Evolutionary conservation across 2,888 invertebrate genomes (phyloP).

Genomic region (Calameuta filiformis): DNA sequence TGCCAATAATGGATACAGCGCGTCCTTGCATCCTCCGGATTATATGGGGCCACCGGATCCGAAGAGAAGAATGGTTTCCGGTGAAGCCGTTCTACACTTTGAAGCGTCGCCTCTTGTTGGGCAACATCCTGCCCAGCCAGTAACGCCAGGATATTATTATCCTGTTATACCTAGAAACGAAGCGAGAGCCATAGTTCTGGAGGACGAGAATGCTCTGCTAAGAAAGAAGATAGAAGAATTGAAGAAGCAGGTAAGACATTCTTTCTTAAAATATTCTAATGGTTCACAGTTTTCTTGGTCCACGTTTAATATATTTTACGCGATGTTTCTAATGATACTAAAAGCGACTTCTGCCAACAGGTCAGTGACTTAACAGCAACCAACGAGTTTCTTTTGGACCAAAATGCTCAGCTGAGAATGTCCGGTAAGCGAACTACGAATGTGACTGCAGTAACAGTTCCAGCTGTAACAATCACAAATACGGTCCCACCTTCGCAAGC

Average conservation of each 20-base stretch:
- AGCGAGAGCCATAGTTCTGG: conserved; percentile 68
- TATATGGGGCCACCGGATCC: conserved; percentile 60
- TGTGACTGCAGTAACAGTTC: conserved; percentile 70
- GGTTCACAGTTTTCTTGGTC: not conserved
- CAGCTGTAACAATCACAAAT: conserved; percentile 72
- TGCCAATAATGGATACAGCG: conserved; percentile 50
- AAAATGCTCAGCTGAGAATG: conserved; percentile 78
- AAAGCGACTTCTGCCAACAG: conserved; percentile 45
- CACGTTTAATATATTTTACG: not conserved
- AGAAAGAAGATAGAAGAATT: conserved; percentile 77
- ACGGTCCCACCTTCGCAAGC: conserved; percentile 68
- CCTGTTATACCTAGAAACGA: conserved; percentile 62
- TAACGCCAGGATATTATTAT: conserved; percentile 58
- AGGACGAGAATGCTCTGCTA: conserved; percentile 77
- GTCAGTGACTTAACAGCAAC: conserved; percentile 79
- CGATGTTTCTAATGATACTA: conserved; percentile 3
- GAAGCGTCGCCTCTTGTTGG: conserved; percentile 58
- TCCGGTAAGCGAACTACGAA: conserved; percentile 70
- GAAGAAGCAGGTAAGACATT: conserved; percentile 72
- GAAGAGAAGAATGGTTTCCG: conserved; percentile 57
- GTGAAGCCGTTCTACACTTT: conserved; percentile 59
- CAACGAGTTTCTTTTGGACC: conserved; percentile 82
- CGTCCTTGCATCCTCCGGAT: conserved; percentile 53
- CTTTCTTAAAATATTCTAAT: not conserved
- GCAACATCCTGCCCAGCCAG: conserved; percentile 55